A percentile compares a stretch with the other conserved stretches of the same genome.
These are phyloP conservation scores for Etheostoma nigrum DNA, from an alignment of 2,797 vertebrate genomes.

Conservation along the genomic window DNA sequence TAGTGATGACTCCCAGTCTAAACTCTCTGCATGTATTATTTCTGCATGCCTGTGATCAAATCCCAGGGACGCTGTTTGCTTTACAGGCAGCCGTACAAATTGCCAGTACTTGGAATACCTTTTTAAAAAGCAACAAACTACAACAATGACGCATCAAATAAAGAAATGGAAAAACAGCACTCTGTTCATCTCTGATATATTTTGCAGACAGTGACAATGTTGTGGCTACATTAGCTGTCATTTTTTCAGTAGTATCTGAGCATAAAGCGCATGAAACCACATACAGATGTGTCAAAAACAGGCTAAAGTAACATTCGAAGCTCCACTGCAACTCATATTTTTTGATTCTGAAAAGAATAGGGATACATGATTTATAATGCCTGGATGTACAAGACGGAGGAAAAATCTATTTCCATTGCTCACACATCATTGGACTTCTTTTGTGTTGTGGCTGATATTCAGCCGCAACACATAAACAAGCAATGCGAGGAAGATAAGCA, in stretches of 20 bases:
- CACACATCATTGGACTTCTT: slow-evolving; percentile 3
- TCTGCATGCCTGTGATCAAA: slow-evolving; percentile 58
- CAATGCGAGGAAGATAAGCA: neutral
- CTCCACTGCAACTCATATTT: slow-evolving; percentile 18
- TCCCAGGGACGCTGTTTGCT: slow-evolving; percentile 61
- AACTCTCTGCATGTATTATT: slow-evolving; percentile 55
- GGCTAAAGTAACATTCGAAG: slow-evolving; percentile 12
- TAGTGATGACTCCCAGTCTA: slow-evolving; percentile 53
- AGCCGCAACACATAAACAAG: slow-evolving; percentile 1
- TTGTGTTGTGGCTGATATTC: neutral
- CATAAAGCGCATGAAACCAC: slow-evolving; percentile 30
- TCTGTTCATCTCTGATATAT: slow-evolving; percentile 18
- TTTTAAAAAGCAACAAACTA: slow-evolving; percentile 46
- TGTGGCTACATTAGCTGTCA: slow-evolving; percentile 15
- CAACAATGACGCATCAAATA: slow-evolving; percentile 39
- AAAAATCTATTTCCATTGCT: slow-evolving; percentile 12
- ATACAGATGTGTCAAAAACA: slow-evolving; percentile 17
- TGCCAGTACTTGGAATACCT: slow-evolving; percentile 51
- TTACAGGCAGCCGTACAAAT: slow-evolving; percentile 43
- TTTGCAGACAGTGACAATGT: neutral
- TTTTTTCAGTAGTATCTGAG: slow-evolving; percentile 14
- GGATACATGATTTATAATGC: slow-evolving; percentile 13
- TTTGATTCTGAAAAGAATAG: slow-evolving; percentile 4
- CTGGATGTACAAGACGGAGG: neutral
- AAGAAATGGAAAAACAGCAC: slow-evolving; percentile 23